A percentile compares a stretch with the other conserved stretches of the same genome.
phyloP scores from a whole-genome alignment of 2,113 vertebrate genomes.

The Albula glossodonta region DNA sequence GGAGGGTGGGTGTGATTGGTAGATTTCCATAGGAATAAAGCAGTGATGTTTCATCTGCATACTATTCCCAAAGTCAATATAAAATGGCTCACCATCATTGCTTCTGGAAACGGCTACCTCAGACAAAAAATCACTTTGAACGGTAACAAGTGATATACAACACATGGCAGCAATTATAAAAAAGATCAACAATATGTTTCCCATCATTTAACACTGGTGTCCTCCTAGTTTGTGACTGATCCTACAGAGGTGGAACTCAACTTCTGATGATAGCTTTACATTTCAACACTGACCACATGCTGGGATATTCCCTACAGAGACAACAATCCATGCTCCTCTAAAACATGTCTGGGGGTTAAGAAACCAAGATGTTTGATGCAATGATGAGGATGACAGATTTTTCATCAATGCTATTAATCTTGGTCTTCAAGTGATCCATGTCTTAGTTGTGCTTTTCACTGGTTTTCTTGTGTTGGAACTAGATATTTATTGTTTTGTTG shows the following conservation, averaged over 20 bases:
- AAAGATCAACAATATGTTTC: background rate
- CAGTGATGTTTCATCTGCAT: constrained; percentile 58
- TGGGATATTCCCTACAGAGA: constrained; percentile 13
- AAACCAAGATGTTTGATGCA: background rate
- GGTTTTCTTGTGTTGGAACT: background rate
- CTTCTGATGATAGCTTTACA: background rate
- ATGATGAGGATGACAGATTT: constrained; percentile 5
- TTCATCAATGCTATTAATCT: background rate
- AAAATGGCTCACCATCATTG: constrained; percentile 53
- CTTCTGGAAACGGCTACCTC: constrained; percentile 8
- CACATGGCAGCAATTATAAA: background rate
- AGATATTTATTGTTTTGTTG: background rate
- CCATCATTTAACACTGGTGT: background rate
- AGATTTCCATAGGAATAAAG: constrained; percentile 16
- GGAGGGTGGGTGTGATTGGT: background rate
- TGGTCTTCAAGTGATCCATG: background rate
- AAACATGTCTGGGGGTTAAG: background rate
- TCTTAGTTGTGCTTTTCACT: constrained; percentile 23
- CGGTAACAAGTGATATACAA: constrained; percentile 2
- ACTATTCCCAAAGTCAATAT: constrained; percentile 62
- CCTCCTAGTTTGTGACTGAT: background rate
- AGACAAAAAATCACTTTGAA: background rate
- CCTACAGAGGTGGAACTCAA: background rate
- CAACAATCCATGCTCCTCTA: constrained; percentile 15
- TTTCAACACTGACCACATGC: constrained; percentile 20